A percentile compares a stretch with the other conserved stretches of the same genome.
Conservation (phyloP, 1,140 invertebrate genomes). For the Scaptodrosophila lebanonensis region DNA sequence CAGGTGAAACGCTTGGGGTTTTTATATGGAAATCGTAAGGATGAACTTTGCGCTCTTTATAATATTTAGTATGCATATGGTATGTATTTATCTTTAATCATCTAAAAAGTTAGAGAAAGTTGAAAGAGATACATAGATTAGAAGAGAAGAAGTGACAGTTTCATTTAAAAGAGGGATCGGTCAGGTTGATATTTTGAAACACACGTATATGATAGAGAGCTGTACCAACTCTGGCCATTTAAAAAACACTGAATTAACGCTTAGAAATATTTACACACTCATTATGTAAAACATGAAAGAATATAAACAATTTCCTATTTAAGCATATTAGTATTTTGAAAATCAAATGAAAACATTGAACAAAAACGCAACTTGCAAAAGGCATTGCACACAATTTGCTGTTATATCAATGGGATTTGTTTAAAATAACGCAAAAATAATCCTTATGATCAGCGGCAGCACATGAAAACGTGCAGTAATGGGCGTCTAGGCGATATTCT, state of each 20-base stretch:
- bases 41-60: conserved; percentile 11
- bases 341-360: conserved; percentile 41
- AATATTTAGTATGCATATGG: conserved; percentile 56
- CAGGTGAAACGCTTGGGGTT: no score
- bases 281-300: conserved; percentile 39
- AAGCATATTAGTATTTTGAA: conserved; percentile 51
- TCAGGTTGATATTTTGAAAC: conserved; percentile 1
- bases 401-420: conserved; percentile 37
- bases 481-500: neutral
- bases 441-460: conserved; percentile 7
- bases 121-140: conserved; percentile 71
- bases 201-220: conserved; percentile 32
- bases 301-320: conserved; percentile 15
- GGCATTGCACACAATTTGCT: conserved; percentile 39
- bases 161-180: conserved; percentile 15
- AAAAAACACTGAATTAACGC: conserved; percentile 44
- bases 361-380: conserved; percentile 59
- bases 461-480: neutral
- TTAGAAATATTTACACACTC: conserved; percentile 36
- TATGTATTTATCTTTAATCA: conserved; percentile 73
- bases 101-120: conserved; percentile 76
- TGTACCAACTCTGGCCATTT: no score
- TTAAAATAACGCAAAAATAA: conserved; percentile 22
- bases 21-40: conserved; percentile 1
- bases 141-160: conserved; percentile 63